A percentile compares a stretch with the other conserved stretches of the same genome.
phyloP scores from a whole-genome alignment of 2,888 invertebrate species.

The Ditula angustiorana region DNA sequence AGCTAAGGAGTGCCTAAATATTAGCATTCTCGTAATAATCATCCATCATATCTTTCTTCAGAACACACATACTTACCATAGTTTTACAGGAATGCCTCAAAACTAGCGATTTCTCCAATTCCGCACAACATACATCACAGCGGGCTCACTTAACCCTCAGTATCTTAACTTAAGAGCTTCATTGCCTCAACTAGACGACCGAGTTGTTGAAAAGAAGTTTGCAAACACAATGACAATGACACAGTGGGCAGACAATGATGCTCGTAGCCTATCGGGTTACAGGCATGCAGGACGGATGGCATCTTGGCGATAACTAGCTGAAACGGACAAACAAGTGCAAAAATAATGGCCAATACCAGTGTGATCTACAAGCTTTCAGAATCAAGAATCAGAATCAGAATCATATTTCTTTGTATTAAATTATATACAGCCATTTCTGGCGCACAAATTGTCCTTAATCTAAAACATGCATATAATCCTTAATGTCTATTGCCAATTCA shows the following conservation, averaged over 20 bases:
- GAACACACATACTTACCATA: constrained; percentile 5
- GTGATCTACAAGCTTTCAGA: too few relatives aligned
- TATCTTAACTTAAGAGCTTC: neutral
- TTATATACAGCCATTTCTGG: too few relatives aligned
- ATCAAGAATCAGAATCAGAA: too few relatives aligned
- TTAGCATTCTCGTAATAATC: too few relatives aligned
- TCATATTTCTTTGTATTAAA: too few relatives aligned
- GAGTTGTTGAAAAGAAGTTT: constrained; percentile 51
- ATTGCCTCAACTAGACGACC: neutral
- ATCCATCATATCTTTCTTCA: too few relatives aligned
- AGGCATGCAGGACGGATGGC: constrained; percentile 39
- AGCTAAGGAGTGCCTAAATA: too few relatives aligned
- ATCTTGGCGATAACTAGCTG: constrained; percentile 30
- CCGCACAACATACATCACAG: constrained; percentile 35
- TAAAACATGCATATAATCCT: too few relatives aligned
- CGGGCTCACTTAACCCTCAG: constrained; percentile 21
- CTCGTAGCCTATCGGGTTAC: constrained; percentile 50
- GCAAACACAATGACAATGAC: constrained; percentile 68
- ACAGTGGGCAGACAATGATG: constrained; percentile 52
- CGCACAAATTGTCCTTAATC: too few relatives aligned
- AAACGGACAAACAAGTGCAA: too few relatives aligned
- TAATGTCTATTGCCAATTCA: too few relatives aligned
- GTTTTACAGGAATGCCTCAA: constrained; percentile 37
- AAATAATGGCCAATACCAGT: too few relatives aligned
- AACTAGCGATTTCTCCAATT: constrained; percentile 53